Evolutionary conservation across 2,113 vertebrate genomes (phyloP).

Genomic region (Malaclemys terrapin): DNA sequence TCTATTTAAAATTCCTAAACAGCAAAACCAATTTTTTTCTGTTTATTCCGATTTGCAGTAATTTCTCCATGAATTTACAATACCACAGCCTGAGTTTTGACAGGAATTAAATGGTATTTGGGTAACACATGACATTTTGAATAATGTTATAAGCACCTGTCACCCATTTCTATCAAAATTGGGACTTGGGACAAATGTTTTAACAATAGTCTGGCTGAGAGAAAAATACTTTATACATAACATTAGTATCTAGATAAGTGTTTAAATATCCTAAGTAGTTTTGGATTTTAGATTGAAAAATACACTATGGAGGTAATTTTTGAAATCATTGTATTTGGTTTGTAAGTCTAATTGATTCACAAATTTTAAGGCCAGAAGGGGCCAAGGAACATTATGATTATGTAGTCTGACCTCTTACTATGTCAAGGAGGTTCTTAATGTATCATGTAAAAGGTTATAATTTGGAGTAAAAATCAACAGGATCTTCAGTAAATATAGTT

Average conservation of each 20-base stretch:
- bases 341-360: neutral
- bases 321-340: neutral
- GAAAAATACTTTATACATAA: neutral
- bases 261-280: neutral
- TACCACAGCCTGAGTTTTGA: neutral
- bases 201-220: neutral
- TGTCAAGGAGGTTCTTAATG: neutral
- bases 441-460: neutral
- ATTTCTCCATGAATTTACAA: neutral
- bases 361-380: neutral
- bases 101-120: neutral
- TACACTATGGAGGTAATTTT: neutral
- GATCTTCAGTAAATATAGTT: neutral
- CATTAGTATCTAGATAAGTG: neutral
- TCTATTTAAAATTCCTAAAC: neutral
- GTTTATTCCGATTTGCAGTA: neutral
- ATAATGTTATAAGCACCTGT: neutral
- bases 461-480: neutral
- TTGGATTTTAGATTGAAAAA: neutral
- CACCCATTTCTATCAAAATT: neutral
- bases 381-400: neutral
- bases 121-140: neutral
- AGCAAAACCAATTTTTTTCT: neutral
- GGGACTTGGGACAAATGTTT: neutral
- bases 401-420: neutral